Base-by-base conservation (phyloP, 2,888 invertebrate species). In the Panopea generosa region DNA sequence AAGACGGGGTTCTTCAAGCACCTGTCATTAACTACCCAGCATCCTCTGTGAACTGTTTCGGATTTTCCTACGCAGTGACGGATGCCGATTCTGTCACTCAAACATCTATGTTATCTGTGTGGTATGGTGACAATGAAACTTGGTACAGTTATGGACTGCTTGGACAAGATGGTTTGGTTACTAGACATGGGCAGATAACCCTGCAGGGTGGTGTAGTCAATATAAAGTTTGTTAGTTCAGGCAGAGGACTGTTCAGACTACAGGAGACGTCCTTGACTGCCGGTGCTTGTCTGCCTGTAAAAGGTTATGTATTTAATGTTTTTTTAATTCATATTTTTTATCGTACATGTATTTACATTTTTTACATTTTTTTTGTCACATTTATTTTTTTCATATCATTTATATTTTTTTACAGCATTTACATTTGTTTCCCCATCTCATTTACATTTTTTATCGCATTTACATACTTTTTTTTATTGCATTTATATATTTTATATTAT, bases 211-310 rank as follows among this genome's bases (percentile, higher is more conserved):
- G 61, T 11, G 9, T 16, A 14, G 22, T 14, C 2, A 6, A 27
- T 14, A 2, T 61, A 18, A 49, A 27, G 22, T 61, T 61, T 61
- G 11, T 22, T n/a, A 61, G 50, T 33, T 22, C 24, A 11, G 61
- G 61, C 2, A n/a, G n/a, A 26, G 61, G 61, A 11, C 4, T 50
- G 11, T 50, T 49, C n/a, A 61, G 20, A 27, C 7, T 61, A 16
- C 29, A 14, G 49, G 20, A 29, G 14, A 49, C 61, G 14, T 18
- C 9, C 4, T 16, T 61, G 33, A 50, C 27, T 2, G 49, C 26
- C 7, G 61, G 61, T 14, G 50, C 29, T 33, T 61, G 61, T 50
- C 7, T n/a, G 24, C 9, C 43, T n/a, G n/a, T 29, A 6, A 2
- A 22, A 53, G 53, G 53, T 53, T 16, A n/a, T n/a, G n/a, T n/a